Base-by-base conservation (phyloP, 2,797 vertebrate species). In the Sebastes hopkinsi region DNA sequence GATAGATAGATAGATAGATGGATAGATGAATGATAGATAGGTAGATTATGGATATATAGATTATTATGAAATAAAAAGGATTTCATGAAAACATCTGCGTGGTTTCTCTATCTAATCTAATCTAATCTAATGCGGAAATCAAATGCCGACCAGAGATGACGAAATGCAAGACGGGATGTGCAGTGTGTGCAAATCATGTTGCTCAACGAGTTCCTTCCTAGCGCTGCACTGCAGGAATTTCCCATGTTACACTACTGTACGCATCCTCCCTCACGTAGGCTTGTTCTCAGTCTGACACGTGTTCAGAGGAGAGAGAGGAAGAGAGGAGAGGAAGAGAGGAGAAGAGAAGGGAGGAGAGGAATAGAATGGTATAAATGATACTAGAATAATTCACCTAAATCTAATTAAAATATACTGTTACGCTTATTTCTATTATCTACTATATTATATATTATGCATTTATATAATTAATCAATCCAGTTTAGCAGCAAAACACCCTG, bases 221-320 rank as follows among this genome's bases (percentile, higher is more conserved):
- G 9, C 12, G 2, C 38, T 73, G 64, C 79, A 78, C 71, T 78
- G 80, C 74, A 87, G 85, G 91, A 79, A 91, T 89, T 92, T 88
- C 88, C 93, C 85, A 69, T 80, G 50, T 80, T 81, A 6, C 83
- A 14, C 50, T 3, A 14, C 34, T 46, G 80, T 60, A 89, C 87
- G 78, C 86, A 23, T 82, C 72, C 34, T 84, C 38, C 75, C 30
- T 88, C 93, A 94, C 92, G 91, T 94, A 93, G 80, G 54, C 87
- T 58, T 7, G 18, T 7, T 64, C 32, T 79, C 50, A 14, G 42
- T 36, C 32, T 27, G 66, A 71, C 84, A 85, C 85, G 71, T 88
- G 81, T 11, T 59, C 29, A 30, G 32, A 60, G 58, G 61, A 65
- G 64, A 36, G 54, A 58, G 72, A 67, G 46, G 52, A 50, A 30